Conservation (phyloP, 2,797 vertebrate species). For the Sebastes vulpes region DNA sequence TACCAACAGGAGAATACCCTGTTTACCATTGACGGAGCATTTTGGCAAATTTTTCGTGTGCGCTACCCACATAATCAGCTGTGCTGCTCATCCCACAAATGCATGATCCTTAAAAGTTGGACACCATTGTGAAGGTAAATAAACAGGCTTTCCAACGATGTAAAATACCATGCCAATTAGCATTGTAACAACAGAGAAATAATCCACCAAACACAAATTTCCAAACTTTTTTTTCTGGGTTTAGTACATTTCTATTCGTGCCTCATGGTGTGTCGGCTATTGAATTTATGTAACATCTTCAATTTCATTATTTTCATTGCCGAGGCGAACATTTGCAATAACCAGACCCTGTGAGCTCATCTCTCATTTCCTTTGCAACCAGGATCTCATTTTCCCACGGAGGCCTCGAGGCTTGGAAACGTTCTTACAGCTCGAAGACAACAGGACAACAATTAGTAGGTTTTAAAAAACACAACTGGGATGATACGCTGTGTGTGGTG, state of each 20-base stretch:
- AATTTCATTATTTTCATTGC: slow-evolving; percentile 23
- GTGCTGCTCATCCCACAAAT: no score
- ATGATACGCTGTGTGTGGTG: background rate
- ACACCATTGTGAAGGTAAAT: no score
- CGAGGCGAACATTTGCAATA: slow-evolving; percentile 8
- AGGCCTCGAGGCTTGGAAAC: background rate
- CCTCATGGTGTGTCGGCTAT: background rate
- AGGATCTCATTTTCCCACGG: background rate
- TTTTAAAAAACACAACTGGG: background rate
- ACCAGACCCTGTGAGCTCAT: background rate
- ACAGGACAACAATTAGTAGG: background rate
- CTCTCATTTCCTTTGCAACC: slow-evolving; percentile 25
- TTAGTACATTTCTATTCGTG: background rate
- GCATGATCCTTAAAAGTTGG: no score
- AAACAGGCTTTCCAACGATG: no score
- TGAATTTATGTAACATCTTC: slow-evolving; percentile 25
- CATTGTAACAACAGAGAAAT: no score
- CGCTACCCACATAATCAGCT: no score
- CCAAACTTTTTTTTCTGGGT: no score
- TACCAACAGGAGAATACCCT: no score
- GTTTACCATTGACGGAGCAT: no score
- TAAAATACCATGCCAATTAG: accelerated
- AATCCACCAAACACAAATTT: no score
- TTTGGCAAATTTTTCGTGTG: no score
- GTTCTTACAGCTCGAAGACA: background rate